phyloP scores from a whole-genome alignment of 2,888 invertebrate species.

The Chymomyza procnemis region DNA sequence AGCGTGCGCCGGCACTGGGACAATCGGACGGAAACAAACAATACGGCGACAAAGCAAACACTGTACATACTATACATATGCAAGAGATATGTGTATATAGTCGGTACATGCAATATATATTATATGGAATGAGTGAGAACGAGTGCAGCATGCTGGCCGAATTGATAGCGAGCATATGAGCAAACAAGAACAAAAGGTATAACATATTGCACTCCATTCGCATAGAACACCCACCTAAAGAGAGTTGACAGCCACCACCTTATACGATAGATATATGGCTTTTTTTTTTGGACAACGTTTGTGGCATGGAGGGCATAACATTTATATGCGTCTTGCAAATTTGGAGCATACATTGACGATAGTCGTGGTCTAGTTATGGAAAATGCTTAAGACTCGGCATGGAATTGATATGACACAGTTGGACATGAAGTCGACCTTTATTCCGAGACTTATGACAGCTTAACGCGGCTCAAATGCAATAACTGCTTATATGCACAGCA shows the following conservation, averaged over 20 bases:
- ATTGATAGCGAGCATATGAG: slow-evolving; percentile 18
- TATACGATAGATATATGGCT: slow-evolving; percentile 11
- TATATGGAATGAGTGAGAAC: not conserved
- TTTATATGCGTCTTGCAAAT: no score
- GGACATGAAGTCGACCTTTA: no score
- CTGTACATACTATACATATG: not conserved
- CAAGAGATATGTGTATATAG: not conserved
- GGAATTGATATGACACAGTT: no score
- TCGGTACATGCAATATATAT: not conserved
- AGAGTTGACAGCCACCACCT: slow-evolving; percentile 1
- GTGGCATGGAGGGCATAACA: not conserved
- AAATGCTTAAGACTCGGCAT: no score
- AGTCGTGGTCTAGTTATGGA: no score
- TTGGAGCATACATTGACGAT: no score
- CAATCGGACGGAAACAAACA: not conserved
- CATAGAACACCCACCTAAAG: slow-evolving; percentile 3
- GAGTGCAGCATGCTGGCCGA: slow-evolving; percentile 2
- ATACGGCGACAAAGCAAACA: slow-evolving; percentile 1
- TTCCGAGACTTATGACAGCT: no score
- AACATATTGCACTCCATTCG: not conserved
- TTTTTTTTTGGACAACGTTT: not conserved
- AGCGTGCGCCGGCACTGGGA: not conserved
- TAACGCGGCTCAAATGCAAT: no score
- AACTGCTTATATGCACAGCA: no score
- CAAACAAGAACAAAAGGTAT: slow-evolving; percentile 16